phyloP scores from a whole-genome alignment of 2,888 invertebrate genomes.

The Caradrina kadenii region DNA sequence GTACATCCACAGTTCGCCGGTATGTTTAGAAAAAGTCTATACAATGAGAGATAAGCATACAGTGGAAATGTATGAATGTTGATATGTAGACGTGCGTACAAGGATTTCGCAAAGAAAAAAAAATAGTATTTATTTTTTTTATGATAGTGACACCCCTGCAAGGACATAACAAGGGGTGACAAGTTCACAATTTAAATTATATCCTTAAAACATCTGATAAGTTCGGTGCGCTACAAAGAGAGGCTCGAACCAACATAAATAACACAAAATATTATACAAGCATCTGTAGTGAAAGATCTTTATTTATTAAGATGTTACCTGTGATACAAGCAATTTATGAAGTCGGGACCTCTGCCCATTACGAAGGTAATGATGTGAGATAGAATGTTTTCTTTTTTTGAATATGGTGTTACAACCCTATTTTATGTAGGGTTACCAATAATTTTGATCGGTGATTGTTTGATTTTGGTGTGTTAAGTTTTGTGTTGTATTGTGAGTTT shows the following conservation, averaged over 20 bases:
- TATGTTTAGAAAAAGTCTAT: no score
- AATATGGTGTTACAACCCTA: constrained; percentile 63
- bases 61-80: no score
- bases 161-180: constrained; percentile 74
- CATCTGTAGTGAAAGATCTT: constrained; percentile 81
- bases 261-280: constrained; percentile 81
- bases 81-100: no score
- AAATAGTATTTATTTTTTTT: no score
- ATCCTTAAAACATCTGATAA: constrained; percentile 82
- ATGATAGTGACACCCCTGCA: constrained; percentile 65
- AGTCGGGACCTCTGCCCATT: constrained; percentile 75
- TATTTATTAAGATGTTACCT: constrained; percentile 85
- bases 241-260: constrained; percentile 77
- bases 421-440: constrained; percentile 39
- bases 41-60: no score
- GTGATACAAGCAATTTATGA: constrained; percentile 83
- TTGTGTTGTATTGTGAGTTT: not conserved
- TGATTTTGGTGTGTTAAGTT: constrained; percentile 12
- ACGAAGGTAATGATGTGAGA: constrained; percentile 79
- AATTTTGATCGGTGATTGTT: constrained; percentile 45
- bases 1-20: no score
- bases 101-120: no score
- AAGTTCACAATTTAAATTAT: constrained; percentile 83
- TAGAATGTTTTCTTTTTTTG: constrained; percentile 69
- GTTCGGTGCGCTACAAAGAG: constrained; percentile 76